These are phyloP conservation scores for Aphelinus certus DNA, from an alignment of 1,140 invertebrate genomes.

Conservation along the genomic window DNA sequence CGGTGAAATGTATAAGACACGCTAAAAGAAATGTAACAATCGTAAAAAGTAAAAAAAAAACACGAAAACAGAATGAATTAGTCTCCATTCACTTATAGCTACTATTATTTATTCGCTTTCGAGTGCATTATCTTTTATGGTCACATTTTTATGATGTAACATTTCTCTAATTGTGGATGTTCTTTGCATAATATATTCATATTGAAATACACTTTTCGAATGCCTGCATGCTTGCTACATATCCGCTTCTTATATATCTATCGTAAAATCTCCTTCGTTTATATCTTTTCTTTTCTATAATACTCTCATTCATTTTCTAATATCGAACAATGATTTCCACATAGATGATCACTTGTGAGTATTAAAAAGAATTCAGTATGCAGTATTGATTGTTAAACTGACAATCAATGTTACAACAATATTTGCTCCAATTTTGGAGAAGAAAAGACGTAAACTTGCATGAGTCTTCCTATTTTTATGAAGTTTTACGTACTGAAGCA, in stretches of 20 bases:
- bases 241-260: slow-evolving; percentile 17
- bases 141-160: slow-evolving; percentile 32
- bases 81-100: slow-evolving; percentile 12
- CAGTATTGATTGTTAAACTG: slow-evolving; percentile 11
- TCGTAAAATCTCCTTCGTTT: background rate
- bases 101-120: slow-evolving; percentile 17
- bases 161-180: slow-evolving; percentile 32
- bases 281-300: slow-evolving; percentile 5
- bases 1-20: slow-evolving; percentile 20
- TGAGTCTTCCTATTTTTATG: slow-evolving; percentile 25
- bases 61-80: slow-evolving; percentile 16
- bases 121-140: slow-evolving; percentile 31
- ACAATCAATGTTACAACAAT: background rate
- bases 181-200: slow-evolving; percentile 35
- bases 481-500: background rate
- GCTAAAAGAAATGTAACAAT: slow-evolving; percentile 5
- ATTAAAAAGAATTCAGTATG: slow-evolving; percentile 8
- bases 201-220: slow-evolving; percentile 35
- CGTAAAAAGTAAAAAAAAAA: slow-evolving; percentile 13
- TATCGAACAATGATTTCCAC: too few species aligned
- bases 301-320: background rate
- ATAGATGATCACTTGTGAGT: slow-evolving; percentile 10
- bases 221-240: slow-evolving; percentile 10
- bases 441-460: slow-evolving; percentile 17
- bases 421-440: background rate